Evolutionary conservation across 2,888 invertebrate genomes (phyloP).

Genomic region (Catocala sponsa): DNA sequence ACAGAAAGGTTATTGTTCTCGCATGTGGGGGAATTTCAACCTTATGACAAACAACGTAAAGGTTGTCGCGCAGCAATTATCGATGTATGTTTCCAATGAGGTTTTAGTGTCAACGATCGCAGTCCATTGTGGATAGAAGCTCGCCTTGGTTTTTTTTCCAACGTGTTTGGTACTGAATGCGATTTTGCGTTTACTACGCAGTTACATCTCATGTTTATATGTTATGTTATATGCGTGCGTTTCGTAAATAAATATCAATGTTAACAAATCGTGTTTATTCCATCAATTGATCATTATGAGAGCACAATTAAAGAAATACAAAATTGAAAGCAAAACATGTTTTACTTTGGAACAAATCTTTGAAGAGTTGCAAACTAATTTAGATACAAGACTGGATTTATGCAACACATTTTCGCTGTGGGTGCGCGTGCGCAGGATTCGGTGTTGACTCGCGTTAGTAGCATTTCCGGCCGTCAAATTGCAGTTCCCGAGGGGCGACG

Average conservation of each 20-base stretch:
- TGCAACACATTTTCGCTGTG: neutral
- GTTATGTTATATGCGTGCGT: neutral
- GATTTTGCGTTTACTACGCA: constrained; percentile 41
- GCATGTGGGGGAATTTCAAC: constrained; percentile 26
- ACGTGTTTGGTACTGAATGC: constrained; percentile 23
- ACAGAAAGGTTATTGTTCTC: constrained; percentile 46
- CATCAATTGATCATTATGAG: neutral
- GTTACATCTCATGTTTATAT: constrained; percentile 17
- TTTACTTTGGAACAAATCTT: no score
- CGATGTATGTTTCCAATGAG: constrained; percentile 48
- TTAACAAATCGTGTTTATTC: neutral
- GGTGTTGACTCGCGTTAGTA: no score
- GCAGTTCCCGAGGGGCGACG: no score
- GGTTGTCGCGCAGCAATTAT: constrained; percentile 10
- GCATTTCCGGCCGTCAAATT: no score
- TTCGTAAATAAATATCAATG: neutral
- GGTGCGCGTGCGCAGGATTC: neutral
- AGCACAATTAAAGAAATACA: no score
- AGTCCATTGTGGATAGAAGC: constrained; percentile 36
- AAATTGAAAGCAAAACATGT: no score
- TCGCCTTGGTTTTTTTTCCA: constrained; percentile 46
- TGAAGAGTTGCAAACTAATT: no score
- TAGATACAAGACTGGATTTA: neutral
- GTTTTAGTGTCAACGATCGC: constrained; percentile 56
- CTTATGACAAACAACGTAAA: constrained; percentile 31